Base-by-base conservation (phyloP, 2,113 vertebrate genomes). In the Nettapus auritus region DNA sequence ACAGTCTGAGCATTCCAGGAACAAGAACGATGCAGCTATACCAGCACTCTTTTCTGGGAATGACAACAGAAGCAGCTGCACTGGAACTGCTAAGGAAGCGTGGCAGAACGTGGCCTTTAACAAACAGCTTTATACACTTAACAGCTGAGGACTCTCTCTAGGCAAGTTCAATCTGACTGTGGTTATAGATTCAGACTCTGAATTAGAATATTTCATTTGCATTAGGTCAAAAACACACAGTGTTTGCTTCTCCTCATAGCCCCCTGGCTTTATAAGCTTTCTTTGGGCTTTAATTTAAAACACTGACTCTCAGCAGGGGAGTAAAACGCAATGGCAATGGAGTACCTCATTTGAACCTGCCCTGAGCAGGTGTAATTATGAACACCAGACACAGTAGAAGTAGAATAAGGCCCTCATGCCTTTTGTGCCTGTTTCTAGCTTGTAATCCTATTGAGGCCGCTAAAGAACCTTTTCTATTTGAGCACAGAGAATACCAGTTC, bases 101-200 rank as follows among this genome's bases (percentile, higher is more conserved):
- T 0, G 0, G 56, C 53, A 94, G 33, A 87, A 12, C 1, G 1
- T 3, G 2, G 48, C 44, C 36, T 63, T 67, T 36, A 40, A n/a
- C 34, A 52, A 70, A 34, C 15, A 57, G 11, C 0, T 63, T 60
- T 34, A 19, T 14, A 44, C 17, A 34, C 18, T 8, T 7, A 15
- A 77, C 11, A 48, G 38, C 38, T 26, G 23, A 88, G 26, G 28
- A 62, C 5, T 13, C 46, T 19, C 38, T 66, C 5, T 21, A 64
- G 7, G 33, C 44, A 48, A 31, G 12, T 64, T 66, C 68, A 74
- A 8, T 36, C 67, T 36, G 76, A n/a, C 28, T 48, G 29, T 28
- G 68, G 26, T 63, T 55, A 3, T 34, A 66, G 23, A 34, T 31
- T n/a, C 28, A 67, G 25, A 44, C 22, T 79, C 71, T 86, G 46